Percentiles rank a stretch among this genome's conserved stretches.
Conservation (phyloP, 2,113 vertebrate genomes). For the Hippocampus barbouri region DNA sequence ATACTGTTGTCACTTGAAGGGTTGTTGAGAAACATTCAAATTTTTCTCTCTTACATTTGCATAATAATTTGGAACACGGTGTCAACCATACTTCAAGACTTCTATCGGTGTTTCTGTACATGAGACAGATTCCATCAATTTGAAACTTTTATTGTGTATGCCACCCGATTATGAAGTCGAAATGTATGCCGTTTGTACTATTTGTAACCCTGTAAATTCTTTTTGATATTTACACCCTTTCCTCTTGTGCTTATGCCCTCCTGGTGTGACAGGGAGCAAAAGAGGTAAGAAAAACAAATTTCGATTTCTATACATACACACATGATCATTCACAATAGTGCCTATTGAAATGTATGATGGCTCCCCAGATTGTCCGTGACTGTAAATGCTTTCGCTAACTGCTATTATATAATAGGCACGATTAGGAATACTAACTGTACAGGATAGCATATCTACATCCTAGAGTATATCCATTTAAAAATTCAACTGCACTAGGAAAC, state of each 20-base stretch:
- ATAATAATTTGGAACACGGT: too few species aligned
- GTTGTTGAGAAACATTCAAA: too few species aligned
- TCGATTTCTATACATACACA: background rate
- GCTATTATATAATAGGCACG: background rate
- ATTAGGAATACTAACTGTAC: background rate
- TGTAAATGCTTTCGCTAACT: background rate
- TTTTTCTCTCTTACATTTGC: too few species aligned
- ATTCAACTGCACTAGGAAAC: background rate
- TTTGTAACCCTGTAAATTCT: constrained; percentile 5
- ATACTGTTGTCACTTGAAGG: too few species aligned
- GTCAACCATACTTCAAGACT: too few species aligned
- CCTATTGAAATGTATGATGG: background rate
- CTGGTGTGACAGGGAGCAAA: constrained; percentile 83
- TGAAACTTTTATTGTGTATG: background rate
- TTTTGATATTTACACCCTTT: constrained; percentile 50
- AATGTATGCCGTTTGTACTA: constrained; percentile 21
- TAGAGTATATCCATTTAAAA: background rate
- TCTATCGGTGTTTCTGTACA: background rate
- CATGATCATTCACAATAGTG: background rate
- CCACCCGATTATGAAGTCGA: background rate
- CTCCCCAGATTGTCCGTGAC: background rate
- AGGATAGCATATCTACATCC: background rate
- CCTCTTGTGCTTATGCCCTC: constrained; percentile 44
- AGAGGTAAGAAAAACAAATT: constrained; percentile 80
- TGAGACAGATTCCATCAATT: background rate